Base-by-base conservation (phyloP, 2,888 invertebrate genomes). In the Polia nebulosa region DNA sequence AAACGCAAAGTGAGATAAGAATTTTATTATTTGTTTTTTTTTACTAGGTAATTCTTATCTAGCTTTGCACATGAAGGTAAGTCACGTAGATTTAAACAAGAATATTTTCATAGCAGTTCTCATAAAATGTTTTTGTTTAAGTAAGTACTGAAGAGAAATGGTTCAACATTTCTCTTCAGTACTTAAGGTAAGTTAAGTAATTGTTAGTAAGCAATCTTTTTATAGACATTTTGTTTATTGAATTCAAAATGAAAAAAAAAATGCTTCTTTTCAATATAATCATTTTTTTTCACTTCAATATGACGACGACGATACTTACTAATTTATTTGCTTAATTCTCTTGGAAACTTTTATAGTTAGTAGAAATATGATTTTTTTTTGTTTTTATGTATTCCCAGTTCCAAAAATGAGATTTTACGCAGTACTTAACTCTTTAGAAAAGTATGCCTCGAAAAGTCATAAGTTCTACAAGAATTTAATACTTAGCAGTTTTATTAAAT, bases 281-380 rank as follows among this genome's bases (percentile, higher is more conserved):
- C 7, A 4, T 6, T 39, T 39, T 39, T 39, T 2, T 15, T 39
- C 6, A 39, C 2, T 17, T 29, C 4, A 29, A 17, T 3, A 39
- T 6, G 17, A 15, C 6, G 39, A n/a, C 17, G 17, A 39, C 17
- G 7, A 41, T 41, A 0, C 8, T 1, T 41, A 0, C 8, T 1
- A 9, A 51, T 27, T 69, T 20, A 45, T 72, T 72, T 72, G 13
- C 44, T 27, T n/a, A 32, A 29, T 17, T 69, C 13, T 51, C n/a
- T 39, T 39, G n/a, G 29, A 39, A 45, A 3, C 27, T n/a, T 20
- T 27, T 17, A 5, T 22, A 53, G 8, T 49, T 29, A 13, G 3
- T 3, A 52, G 32, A 52, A 32, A 32, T 27, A 49, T 52, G 32
- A 29, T 51, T 11, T 51, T 51, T 27, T n/a, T 29, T 29, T 20